These are phyloP conservation scores for Stenodera caucasica DNA, from an alignment of 2,888 invertebrate species.

Conservation along the genomic window DNA sequence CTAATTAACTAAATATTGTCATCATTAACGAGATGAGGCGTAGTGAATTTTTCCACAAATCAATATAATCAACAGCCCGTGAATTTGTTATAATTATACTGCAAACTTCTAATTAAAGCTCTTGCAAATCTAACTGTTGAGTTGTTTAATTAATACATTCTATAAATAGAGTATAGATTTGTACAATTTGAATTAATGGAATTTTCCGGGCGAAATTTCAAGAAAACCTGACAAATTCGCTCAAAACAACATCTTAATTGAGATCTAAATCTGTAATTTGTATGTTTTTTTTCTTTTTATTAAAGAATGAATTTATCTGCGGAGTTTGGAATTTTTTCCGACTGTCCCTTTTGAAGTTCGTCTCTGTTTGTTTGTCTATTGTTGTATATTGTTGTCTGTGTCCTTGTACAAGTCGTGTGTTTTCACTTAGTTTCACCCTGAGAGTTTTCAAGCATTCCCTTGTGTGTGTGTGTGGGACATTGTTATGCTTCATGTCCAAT, in stretches of 20 bases:
- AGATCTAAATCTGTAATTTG: background rate
- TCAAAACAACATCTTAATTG: slow-evolving; percentile 4
- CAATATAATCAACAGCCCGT: background rate
- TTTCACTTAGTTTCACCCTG: slow-evolving; percentile 17
- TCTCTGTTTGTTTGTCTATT: too few relatives aligned
- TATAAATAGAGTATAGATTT: background rate
- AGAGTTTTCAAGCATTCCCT: slow-evolving; percentile 22
- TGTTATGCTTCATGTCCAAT: slow-evolving; percentile 24
- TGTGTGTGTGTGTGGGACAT: slow-evolving; percentile 16
- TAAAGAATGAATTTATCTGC: too few relatives aligned
- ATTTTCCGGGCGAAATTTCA: too few relatives aligned
- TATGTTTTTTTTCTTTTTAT: too few relatives aligned
- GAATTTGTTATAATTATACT: too few relatives aligned
- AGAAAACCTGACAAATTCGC: too few relatives aligned
- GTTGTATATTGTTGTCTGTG: too few relatives aligned
- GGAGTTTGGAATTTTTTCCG: too few relatives aligned
- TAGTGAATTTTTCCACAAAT: background rate
- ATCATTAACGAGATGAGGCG: too few relatives aligned
- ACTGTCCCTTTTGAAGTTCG: too few relatives aligned
- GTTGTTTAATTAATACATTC: background rate
- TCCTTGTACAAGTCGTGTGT: slow-evolving; percentile 3
- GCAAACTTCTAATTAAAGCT: background rate
- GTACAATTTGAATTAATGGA: too few relatives aligned
- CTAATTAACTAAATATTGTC: background rate
- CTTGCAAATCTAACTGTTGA: background rate